phyloP scores from a whole-genome alignment of 23 tunicate species.

The Halocynthia roretzi region DNA sequence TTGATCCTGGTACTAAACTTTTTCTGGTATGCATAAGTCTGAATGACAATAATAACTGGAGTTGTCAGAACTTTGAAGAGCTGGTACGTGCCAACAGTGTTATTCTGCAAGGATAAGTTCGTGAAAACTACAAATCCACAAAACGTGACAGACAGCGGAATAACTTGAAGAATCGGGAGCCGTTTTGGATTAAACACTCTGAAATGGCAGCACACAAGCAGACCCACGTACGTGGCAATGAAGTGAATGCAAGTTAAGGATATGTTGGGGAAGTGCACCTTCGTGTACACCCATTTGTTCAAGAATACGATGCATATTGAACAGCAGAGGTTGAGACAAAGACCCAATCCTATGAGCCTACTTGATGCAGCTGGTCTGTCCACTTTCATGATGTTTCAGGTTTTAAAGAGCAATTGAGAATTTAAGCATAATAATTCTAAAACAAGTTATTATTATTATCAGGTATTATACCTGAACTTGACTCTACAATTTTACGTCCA shows the following conservation, averaged over 20 bases:
- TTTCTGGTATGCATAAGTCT: conserved; percentile 40
- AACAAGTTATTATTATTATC: too few relatives aligned
- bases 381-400: neutral
- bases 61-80: conserved; percentile 71
- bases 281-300: conserved; percentile 91
- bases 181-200: conserved; percentile 62
- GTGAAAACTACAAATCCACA: conserved; percentile 56
- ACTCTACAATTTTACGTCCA: too few relatives aligned
- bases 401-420: too few relatives aligned
- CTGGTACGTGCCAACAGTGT: conserved; percentile 68
- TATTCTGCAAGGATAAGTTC: conserved; percentile 46
- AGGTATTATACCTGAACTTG: too few relatives aligned
- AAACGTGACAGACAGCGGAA: conserved; percentile 55
- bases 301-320: conserved; percentile 85
- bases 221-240: conserved; percentile 76
- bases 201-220: conserved; percentile 45
- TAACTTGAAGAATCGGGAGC: conserved; percentile 33
- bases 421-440: too few relatives aligned
- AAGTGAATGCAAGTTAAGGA: conserved; percentile 91
- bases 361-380: neutral
- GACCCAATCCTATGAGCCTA: conserved; percentile 33
- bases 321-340: conserved; percentile 62
- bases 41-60: conserved; percentile 72
- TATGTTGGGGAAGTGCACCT: conserved; percentile 64
- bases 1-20: conserved; percentile 55